Conservation (phyloP, 2,888 invertebrate genomes). For the Gastrophysa polygoni region DNA sequence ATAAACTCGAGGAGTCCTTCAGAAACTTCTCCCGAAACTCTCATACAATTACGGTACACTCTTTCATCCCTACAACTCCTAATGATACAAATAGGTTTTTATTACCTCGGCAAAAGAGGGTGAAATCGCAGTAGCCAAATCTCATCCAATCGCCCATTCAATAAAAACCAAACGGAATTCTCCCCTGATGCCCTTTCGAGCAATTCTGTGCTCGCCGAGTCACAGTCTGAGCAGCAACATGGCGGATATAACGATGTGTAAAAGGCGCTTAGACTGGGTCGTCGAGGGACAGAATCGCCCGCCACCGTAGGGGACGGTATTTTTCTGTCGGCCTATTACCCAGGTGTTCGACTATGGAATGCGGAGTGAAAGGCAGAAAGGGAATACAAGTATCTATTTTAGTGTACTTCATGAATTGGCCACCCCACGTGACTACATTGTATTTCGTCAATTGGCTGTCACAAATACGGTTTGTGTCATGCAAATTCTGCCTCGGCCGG, state of each 20-base stretch:
- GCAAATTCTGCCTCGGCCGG: constrained; percentile 55
- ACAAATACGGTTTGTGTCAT: constrained; percentile 58
- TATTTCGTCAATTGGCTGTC: constrained; percentile 59
- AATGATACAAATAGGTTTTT: constrained; percentile 31
- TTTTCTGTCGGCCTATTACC: constrained; percentile 7
- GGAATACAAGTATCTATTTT: constrained; percentile 58
- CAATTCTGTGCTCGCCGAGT: neutral
- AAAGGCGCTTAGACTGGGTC: neutral
- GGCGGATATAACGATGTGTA: too few relatives aligned
- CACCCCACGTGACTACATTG: constrained; percentile 59
- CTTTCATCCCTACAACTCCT: constrained; percentile 24
- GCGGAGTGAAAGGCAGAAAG: constrained; percentile 46
- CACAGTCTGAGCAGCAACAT: neutral
- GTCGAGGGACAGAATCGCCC: neutral
- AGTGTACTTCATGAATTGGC: constrained; percentile 56
- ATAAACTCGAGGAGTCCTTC: too few relatives aligned
- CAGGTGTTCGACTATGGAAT: constrained; percentile 35
- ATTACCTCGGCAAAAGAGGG: constrained; percentile 19
- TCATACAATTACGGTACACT: constrained; percentile 24
- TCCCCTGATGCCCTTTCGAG: neutral
- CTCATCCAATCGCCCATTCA: constrained; percentile 12
- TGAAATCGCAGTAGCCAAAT: constrained; percentile 32
- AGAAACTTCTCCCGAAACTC: neutral
- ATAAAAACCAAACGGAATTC: neutral
- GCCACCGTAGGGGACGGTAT: neutral